A percentile compares a stretch with the other conserved stretches of the same genome.
These are phyloP conservation scores for Atherinomorus stipes DNA, from an alignment of 2,113 vertebrate species.

Conservation along the genomic window DNA sequence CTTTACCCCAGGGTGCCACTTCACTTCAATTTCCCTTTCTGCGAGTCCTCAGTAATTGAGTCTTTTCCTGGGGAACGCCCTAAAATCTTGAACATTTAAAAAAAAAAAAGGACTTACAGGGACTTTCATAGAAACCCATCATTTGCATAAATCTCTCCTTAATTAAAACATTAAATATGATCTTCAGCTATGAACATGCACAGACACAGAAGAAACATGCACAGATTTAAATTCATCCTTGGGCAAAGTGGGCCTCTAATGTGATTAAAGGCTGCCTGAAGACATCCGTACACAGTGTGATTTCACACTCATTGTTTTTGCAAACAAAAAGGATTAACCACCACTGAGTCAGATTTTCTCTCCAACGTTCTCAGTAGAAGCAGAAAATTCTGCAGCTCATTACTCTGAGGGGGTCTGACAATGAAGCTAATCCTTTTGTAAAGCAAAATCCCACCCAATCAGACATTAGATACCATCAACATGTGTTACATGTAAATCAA, in stretches of 20 bases:
- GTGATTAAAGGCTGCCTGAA: slow-evolving; percentile 72
- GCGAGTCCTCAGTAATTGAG: slow-evolving; percentile 25
- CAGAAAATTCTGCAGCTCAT: slow-evolving; percentile 12
- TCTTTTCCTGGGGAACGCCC: slow-evolving; percentile 23
- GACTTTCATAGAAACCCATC: slow-evolving; percentile 34
- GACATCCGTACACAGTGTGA: slow-evolving; percentile 54
- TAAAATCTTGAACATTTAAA: slow-evolving; percentile 40
- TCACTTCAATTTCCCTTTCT: slow-evolving; percentile 63
- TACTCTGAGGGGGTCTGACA: slow-evolving; percentile 12
- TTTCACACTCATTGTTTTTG: slow-evolving; percentile 79
- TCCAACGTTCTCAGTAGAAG: slow-evolving; percentile 14
- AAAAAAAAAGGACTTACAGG: slow-evolving; percentile 40
- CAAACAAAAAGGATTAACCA: slow-evolving; percentile 67
- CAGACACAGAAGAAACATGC: slow-evolving; percentile 14
- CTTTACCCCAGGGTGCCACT: slow-evolving; percentile 23
- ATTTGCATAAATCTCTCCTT: slow-evolving; percentile 73
- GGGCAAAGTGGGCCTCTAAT: slow-evolving; percentile 62
- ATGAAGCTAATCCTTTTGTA: neutral
- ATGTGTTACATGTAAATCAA: neutral
- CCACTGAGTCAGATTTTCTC: slow-evolving; percentile 15
- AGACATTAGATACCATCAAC: neutral
- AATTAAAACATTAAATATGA: slow-evolving; percentile 79
- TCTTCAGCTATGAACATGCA: slow-evolving; percentile 35
- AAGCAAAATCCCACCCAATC: neutral
- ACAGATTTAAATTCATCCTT: slow-evolving; percentile 29